Evolutionary conservation across 2,888 invertebrate species (phyloP), one percentile per base, ranked within the genome.

Genomic region (Azorinus chamasolen): DNA sequence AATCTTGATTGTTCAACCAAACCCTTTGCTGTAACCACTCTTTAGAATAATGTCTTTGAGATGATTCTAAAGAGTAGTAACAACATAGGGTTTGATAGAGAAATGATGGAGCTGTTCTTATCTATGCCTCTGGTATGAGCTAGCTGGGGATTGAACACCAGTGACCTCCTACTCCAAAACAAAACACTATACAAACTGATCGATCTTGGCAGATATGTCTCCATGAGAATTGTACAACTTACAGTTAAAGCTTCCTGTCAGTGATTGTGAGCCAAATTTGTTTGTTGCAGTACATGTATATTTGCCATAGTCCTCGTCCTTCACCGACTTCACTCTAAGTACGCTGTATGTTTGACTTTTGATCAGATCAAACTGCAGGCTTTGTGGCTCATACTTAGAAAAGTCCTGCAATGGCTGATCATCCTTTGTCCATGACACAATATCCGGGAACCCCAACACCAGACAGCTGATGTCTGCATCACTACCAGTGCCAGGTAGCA

Each of bases 241-340:
- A 78, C 84, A 66, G 51, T 54, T 58, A 46, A 73, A 39, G 45
- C 22, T 55, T 25, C 62, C 72, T 14, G 75, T 76, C 12, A 62
- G 70, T n/a, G 46, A 46, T 55, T 58, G 64, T n/a, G 41, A 55
- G 27, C 84, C 84, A 74, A 74, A 83, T 37, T 72, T 68, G 51
- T 84, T 84, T 8, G 46, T 45, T 1, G 78, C 84, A n/a, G 55
- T 68, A 72, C 84, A 84, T 0, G 69, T 62, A 51, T 84, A 84
- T 1, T 32, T 61, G 8, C 76, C 80, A 70, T 64, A 82, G 59
- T 76, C 80, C 10, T 50, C 61, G 1, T 54, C 55, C 0, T 41
- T 54, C 14, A 82, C 79, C 62, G 63, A 51, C 27, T 45, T 53
- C 10, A 84, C 65, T 16, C 57, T 25, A 24, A 83, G 46, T 2